Percentiles rank a stretch among this genome's conserved stretches.
phyloP scores from a whole-genome alignment of 2,113 vertebrate genomes.

The Corvus cornix region DNA sequence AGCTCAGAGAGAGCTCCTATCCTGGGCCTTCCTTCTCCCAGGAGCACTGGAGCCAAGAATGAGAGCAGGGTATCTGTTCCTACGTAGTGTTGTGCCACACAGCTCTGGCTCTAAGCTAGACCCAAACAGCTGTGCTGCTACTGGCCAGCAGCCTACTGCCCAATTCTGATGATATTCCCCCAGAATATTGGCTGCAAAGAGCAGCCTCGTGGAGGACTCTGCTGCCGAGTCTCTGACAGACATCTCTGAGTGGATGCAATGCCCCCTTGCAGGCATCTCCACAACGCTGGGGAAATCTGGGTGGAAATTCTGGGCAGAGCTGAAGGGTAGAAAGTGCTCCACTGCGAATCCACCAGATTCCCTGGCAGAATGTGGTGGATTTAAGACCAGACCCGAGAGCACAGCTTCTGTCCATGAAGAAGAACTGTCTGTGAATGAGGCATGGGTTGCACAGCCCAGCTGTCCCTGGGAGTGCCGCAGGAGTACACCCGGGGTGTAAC shows the following conservation, averaged over 20 bases:
- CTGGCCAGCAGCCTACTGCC: background rate
- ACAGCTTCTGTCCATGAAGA: background rate
- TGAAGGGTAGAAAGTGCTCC: background rate
- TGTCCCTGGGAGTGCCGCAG: background rate
- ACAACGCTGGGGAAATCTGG: rapidly evolving
- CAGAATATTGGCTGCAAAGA: background rate
- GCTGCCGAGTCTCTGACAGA: background rate
- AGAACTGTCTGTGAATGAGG: background rate
- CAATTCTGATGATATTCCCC: background rate
- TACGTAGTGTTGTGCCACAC: rapidly evolving
- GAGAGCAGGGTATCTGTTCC: background rate
- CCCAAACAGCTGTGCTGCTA: background rate
- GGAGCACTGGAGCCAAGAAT: background rate
- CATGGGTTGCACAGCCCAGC: background rate
- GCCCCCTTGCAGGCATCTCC: background rate
- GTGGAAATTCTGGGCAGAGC: background rate
- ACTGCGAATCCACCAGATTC: too few species aligned
- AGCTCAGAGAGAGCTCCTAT: background rate
- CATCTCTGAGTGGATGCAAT: background rate
- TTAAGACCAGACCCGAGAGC: background rate
- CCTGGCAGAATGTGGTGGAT: background rate
- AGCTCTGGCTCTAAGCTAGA: background rate
- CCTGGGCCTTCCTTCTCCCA: background rate
- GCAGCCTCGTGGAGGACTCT: background rate
- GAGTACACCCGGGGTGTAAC: background rate